phyloP scores from a whole-genome alignment of 1,140 invertebrate species.

The Zophobas atratus region DNA sequence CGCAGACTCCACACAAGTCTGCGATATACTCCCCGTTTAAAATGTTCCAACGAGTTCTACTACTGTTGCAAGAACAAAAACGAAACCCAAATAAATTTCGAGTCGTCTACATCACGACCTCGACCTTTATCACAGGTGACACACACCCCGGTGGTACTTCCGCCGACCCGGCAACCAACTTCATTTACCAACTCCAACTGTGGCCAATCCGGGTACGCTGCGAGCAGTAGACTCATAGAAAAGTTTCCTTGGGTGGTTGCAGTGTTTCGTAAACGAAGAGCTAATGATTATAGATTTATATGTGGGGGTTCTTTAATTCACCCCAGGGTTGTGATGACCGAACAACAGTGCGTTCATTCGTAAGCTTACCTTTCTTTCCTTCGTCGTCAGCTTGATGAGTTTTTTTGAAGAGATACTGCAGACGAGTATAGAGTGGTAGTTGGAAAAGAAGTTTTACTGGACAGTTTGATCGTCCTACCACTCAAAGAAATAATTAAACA shows the following conservation, averaged over 20 bases:
- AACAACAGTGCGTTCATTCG: conserved; percentile 63
- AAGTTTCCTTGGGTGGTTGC: conserved; percentile 65
- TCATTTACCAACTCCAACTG: neutral
- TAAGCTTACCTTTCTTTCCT: conserved; percentile 53
- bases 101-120: too few relatives aligned
- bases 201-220: too few relatives aligned
- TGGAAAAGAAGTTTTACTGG: neutral
- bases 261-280: conserved; percentile 52
- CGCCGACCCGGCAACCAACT: too few relatives aligned
- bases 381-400: conserved; percentile 10
- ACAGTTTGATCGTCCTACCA: too few relatives aligned
- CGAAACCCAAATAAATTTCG: too few relatives aligned
- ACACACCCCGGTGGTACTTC: too few relatives aligned
- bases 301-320: conserved; percentile 65
- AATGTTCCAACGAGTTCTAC: conserved; percentile 20
- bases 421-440: neutral
- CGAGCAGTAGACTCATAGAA: conserved; percentile 35
- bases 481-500: conserved; percentile 56
- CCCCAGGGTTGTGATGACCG: conserved; percentile 64
- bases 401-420: conserved; percentile 28
- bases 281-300: conserved; percentile 34
- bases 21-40: neutral
- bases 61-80: conserved; percentile 10
- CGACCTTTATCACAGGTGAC: too few relatives aligned
- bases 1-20: neutral